phyloP scores from a whole-genome alignment of 2,888 invertebrate genomes.

The Trichopria drosophilae region DNA sequence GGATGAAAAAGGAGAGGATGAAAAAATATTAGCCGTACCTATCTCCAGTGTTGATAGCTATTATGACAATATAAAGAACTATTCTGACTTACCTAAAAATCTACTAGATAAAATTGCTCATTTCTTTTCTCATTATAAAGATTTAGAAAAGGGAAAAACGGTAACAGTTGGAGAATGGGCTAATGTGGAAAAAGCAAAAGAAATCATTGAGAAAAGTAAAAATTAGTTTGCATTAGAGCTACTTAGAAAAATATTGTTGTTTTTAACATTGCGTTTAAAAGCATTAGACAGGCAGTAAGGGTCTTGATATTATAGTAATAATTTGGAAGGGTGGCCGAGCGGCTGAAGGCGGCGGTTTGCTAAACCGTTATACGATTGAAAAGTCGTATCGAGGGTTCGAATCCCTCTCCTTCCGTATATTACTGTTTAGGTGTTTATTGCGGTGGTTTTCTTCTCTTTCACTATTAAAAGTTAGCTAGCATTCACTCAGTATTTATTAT shows the following conservation, averaged over 20 bases:
- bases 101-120: conserved; percentile 10
- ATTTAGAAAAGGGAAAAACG: conserved; percentile 11
- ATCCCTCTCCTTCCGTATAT: conserved; percentile 28
- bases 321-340: conserved; percentile 28
- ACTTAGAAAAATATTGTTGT: too few species aligned
- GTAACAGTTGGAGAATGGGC: conserved; percentile 7
- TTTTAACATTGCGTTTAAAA: conserved; percentile 26
- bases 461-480: conserved; percentile 29
- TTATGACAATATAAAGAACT: conserved; percentile 10
- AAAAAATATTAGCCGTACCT: conserved; percentile 20
- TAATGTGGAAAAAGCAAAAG: conserved; percentile 8
- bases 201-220: too few species aligned
- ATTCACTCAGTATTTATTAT: conserved; percentile 28
- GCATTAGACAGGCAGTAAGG: conserved; percentile 26
- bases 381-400: conserved; percentile 28
- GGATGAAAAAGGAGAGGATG: conserved; percentile 19
- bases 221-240: too few species aligned
- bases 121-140: conserved; percentile 20
- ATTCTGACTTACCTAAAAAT: conserved; percentile 8
- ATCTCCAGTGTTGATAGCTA: conserved; percentile 8
- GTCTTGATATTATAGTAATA: conserved; percentile 25
- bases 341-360: conserved; percentile 28
- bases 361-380: conserved; percentile 26
- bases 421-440: conserved; percentile 24
- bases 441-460: conserved; percentile 23